Evolutionary conservation across 2,888 invertebrate species (phyloP).

Genomic region (Brenthis ino): DNA sequence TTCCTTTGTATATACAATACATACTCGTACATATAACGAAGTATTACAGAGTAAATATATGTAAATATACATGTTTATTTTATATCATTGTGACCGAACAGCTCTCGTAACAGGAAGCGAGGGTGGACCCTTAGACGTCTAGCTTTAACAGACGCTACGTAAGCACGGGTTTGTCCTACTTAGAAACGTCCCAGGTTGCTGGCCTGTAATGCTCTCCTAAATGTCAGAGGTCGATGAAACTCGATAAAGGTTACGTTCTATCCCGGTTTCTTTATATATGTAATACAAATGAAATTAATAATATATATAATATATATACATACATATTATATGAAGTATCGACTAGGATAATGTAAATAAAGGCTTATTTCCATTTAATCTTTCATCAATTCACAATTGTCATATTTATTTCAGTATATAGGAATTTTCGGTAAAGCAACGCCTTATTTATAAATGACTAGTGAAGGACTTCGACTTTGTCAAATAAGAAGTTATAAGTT

Average conservation of each 20-base stretch:
- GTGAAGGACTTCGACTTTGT: no score
- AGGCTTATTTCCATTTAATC: no score
- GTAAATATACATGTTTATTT: background rate
- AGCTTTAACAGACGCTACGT: slow-evolving; percentile 26
- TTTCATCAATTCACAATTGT: no score
- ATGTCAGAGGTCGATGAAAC: slow-evolving; percentile 64
- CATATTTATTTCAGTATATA: no score
- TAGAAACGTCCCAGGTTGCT: slow-evolving; percentile 59
- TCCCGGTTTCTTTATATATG: background rate
- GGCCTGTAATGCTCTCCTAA: slow-evolving; percentile 54
- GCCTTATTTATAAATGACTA: no score
- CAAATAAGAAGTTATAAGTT: no score
- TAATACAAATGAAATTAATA: background rate
- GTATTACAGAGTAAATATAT: background rate
- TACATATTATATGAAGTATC: no score
- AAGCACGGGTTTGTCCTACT: slow-evolving; percentile 49
- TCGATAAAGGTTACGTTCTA: slow-evolving; percentile 49
- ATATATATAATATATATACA: no score
- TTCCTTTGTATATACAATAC: no score
- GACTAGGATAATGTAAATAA: no score
- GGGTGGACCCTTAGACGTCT: slow-evolving; percentile 12
- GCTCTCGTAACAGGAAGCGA: slow-evolving; percentile 14
- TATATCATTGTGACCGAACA: slow-evolving; percentile 9
- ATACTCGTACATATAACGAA: no score
- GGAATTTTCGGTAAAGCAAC: no score